A percentile compares a stretch with the other conserved stretches of the same genome.
phyloP scores from a whole-genome alignment of 2,797 vertebrate species.

The Lepidocolaptes lacrymiger region DNA sequence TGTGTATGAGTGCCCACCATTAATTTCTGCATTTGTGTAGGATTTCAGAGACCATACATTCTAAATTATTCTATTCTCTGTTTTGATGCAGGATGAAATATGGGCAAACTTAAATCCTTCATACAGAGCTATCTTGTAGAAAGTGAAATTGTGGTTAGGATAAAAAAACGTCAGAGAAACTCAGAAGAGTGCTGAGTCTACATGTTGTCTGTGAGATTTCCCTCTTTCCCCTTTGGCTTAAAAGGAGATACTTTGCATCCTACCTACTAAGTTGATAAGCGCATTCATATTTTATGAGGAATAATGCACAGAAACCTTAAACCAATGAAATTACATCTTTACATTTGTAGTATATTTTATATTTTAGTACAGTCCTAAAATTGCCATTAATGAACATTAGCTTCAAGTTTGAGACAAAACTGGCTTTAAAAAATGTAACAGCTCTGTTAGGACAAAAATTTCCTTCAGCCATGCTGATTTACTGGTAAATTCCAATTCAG shows the following conservation, averaged over 20 bases:
- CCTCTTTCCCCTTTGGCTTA: constrained; percentile 51
- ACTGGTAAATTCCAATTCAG: constrained; percentile 29
- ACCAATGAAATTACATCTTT: constrained; percentile 72
- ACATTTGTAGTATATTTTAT: constrained; percentile 39
- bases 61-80: background rate
- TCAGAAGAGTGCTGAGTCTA: background rate
- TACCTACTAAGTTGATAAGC: constrained; percentile 69
- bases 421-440: constrained; percentile 31
- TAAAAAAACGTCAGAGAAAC: constrained; percentile 15
- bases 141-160: constrained; percentile 38
- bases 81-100: constrained; percentile 38
- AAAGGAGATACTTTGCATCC: constrained; percentile 66
- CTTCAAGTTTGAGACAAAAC: constrained; percentile 61
- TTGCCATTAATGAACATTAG: constrained; percentile 50
- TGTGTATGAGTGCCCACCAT: rapidly evolving
- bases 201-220: constrained; percentile 48
- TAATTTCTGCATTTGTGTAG: background rate
- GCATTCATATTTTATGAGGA: constrained; percentile 78
- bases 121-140: constrained; percentile 1
- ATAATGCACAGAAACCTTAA: constrained; percentile 79
- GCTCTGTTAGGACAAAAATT: constrained; percentile 36
- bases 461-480: constrained; percentile 46
- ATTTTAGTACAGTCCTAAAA: constrained; percentile 66
- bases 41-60: background rate
- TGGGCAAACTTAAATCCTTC: constrained; percentile 26